phyloP scores from a whole-genome alignment of 2,888 invertebrate genomes.

The Eupithecia subfuscata region DNA sequence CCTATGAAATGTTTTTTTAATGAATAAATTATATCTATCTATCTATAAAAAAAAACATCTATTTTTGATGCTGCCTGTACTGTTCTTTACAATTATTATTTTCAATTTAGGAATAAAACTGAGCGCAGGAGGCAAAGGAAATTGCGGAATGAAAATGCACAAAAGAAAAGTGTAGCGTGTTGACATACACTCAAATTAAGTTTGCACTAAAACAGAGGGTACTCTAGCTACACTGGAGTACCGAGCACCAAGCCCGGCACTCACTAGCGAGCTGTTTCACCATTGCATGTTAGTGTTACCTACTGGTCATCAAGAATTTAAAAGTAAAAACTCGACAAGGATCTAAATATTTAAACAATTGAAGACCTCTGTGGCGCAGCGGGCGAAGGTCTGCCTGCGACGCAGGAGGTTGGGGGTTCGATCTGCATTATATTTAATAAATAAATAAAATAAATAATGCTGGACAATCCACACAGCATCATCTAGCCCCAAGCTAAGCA shows the following conservation, averaged over 20 bases:
- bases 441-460: too few species aligned
- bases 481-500: too few species aligned
- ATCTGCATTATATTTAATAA: too few species aligned
- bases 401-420: too few species aligned
- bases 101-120: not conserved
- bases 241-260: not conserved
- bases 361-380: too few species aligned
- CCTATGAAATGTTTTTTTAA: too few species aligned
- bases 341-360: too few species aligned
- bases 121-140: not conserved
- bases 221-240: not conserved
- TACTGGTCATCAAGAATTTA: not conserved
- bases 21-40: too few species aligned
- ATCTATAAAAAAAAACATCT: too few species aligned
- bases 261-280: not conserved
- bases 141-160: not conserved
- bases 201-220: conserved; percentile 8
- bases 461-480: too few species aligned
- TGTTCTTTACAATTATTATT: not conserved
- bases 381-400: too few species aligned
- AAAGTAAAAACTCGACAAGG: too few species aligned
- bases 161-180: not conserved
- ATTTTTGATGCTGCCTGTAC: not conserved
- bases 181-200: conserved; percentile 13
- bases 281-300: not conserved